A percentile compares a stretch with the other conserved stretches of the same genome.
phyloP scores from a whole-genome alignment of 1,140 invertebrate genomes.

The Eriocheir sinensis region DNA sequence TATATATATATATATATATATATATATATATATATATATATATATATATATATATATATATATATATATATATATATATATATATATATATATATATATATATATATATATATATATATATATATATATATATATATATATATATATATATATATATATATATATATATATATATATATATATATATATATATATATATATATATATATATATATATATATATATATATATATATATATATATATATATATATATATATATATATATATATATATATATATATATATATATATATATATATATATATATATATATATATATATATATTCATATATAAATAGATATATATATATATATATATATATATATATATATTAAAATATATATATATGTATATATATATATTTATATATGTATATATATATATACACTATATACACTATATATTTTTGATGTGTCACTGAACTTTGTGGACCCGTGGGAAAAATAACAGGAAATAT shows the following conservation, averaged over 20 bases:
- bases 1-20: neutral
- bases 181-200: conserved; percentile 48
- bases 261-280: conserved; percentile 42
- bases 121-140: neutral
- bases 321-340: no score
- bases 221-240: conserved; percentile 51
- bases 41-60: neutral
- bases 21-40: neutral
- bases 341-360: no score
- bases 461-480: no score
- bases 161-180: conserved; percentile 46
- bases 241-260: conserved; percentile 45
- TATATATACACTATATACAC: no score
- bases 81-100: neutral
- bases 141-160: conserved; percentile 30
- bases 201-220: conserved; percentile 57
- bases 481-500: no score
- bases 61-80: neutral
- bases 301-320: conserved; percentile 51
- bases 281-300: conserved; percentile 53
- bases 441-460: no score
- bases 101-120: neutral
- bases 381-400: conserved; percentile 50
- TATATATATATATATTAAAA: conserved; percentile 48
- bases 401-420: no score